A percentile compares a stretch with the other conserved stretches of the same genome.
Conservation (phyloP, 2,797 vertebrate species). For the Cichlasoma orientale region DNA sequence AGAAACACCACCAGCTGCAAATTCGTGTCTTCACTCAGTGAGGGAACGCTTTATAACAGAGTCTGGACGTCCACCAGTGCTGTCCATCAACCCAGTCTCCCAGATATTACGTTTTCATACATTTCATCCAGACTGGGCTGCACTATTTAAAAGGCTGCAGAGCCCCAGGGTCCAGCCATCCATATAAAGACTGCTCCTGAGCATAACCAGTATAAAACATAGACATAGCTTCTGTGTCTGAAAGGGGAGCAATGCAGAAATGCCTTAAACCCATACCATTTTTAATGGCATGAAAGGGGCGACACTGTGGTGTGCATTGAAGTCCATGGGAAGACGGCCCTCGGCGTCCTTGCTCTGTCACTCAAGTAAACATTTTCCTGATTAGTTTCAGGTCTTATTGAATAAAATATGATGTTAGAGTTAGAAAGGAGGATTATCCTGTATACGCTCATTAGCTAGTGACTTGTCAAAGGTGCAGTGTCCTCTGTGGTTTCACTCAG, state of each 20-base stretch:
- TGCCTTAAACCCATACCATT: background rate
- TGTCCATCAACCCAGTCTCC: background rate
- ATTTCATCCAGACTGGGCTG: background rate
- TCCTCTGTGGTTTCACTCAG: background rate
- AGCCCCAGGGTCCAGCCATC: background rate
- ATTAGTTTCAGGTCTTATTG: background rate
- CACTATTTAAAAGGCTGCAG: background rate
- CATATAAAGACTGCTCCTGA: background rate
- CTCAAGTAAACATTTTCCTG: background rate
- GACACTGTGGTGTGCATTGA: background rate
- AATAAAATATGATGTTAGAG: background rate
- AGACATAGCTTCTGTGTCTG: accelerated
- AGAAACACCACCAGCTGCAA: constrained; percentile 15
- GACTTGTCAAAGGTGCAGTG: background rate
- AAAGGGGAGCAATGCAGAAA: background rate
- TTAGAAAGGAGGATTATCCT: background rate
- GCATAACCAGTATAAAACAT: background rate
- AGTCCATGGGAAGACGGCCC: background rate
- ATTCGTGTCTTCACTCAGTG: constrained; percentile 10
- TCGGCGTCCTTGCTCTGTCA: background rate
- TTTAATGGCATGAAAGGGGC: background rate
- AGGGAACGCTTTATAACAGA: constrained; percentile 1
- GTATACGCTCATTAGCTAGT: background rate
- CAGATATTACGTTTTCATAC: background rate
- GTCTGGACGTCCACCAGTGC: background rate